Evolutionary conservation across 2,888 invertebrate genomes (phyloP).

Genomic region (Zonitis immaculata): DNA sequence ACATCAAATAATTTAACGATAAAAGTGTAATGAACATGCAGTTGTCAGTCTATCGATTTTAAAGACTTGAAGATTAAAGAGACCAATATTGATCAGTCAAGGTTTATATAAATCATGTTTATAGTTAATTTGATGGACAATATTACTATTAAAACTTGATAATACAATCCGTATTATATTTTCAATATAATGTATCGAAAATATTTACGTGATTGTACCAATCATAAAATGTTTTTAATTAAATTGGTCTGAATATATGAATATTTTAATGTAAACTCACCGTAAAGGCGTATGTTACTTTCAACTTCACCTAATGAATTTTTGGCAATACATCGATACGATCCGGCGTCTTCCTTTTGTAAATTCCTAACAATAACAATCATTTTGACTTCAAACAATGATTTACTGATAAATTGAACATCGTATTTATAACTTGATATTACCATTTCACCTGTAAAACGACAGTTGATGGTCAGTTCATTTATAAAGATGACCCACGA

Average conservation of each 20-base stretch:
- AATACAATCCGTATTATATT: too few species aligned
- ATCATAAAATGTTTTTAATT: too few species aligned
- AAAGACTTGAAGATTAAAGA: background rate
- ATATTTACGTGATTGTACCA: too few species aligned
- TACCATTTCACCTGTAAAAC: slow-evolving; percentile 71
- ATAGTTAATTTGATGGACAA: background rate
- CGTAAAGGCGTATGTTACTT: slow-evolving; percentile 80
- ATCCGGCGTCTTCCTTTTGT: slow-evolving; percentile 70
- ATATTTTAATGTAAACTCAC: too few species aligned
- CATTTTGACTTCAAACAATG: slow-evolving; percentile 80
- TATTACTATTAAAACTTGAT: background rate
- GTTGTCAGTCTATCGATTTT: background rate
- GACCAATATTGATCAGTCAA: too few species aligned
- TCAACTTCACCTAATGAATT: slow-evolving; percentile 85
- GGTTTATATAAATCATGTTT: background rate
- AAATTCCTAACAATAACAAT: slow-evolving; percentile 70
- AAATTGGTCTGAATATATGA: too few species aligned
- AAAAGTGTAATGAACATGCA: background rate
- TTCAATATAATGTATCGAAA: too few species aligned
- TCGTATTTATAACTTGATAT: slow-evolving; percentile 76
- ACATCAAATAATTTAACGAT: background rate
- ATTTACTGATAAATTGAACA: slow-evolving; percentile 64
- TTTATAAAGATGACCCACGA: slow-evolving; percentile 25
- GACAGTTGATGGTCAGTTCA: slow-evolving; percentile 26
- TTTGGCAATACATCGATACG: slow-evolving; percentile 81